A percentile compares a stretch with the other conserved stretches of the same genome.
These are phyloP conservation scores for Acrocephalus scirpaceus DNA, from an alignment of 2,797 vertebrate genomes.

Conservation along the genomic window DNA sequence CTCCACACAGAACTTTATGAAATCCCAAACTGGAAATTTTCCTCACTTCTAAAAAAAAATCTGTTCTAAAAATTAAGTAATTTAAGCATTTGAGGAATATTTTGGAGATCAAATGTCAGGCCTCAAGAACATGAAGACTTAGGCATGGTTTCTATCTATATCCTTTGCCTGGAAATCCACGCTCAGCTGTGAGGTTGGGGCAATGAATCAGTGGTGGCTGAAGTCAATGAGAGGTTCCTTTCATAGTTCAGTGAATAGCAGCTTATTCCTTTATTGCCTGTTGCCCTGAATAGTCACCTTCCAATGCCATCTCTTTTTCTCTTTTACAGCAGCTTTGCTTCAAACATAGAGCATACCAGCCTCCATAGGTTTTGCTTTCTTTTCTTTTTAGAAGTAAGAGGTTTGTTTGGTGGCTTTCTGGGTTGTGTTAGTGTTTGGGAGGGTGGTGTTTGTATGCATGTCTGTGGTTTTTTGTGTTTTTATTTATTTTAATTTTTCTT, in stretches of 20 bases:
- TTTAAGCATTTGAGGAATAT: neutral
- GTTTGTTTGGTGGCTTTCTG: neutral
- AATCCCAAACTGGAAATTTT: neutral
- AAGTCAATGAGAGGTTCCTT: neutral
- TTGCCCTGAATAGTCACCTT: neutral
- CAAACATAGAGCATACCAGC: neutral
- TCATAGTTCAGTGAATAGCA: neutral
- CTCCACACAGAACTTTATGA: neutral
- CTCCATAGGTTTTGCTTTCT: neutral
- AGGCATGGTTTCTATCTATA: neutral
- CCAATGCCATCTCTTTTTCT: neutral
- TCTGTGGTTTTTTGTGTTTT: neutral
- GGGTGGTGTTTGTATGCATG: rapidly evolving
- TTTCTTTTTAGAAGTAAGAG: neutral
- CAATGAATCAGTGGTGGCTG: neutral
- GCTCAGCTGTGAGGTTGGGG: neutral
- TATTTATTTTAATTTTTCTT: neutral
- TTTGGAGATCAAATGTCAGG: neutral
- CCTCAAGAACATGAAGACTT: neutral
- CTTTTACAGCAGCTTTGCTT: neutral
- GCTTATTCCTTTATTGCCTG: neutral
- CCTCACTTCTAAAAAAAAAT: neutral
- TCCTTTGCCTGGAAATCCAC: neutral
- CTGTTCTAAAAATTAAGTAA: neutral
- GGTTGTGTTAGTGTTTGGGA: neutral